These are phyloP conservation scores for Ancistrus triradiatus DNA, from an alignment of 2,113 vertebrate species.

Conservation along the genomic window DNA sequence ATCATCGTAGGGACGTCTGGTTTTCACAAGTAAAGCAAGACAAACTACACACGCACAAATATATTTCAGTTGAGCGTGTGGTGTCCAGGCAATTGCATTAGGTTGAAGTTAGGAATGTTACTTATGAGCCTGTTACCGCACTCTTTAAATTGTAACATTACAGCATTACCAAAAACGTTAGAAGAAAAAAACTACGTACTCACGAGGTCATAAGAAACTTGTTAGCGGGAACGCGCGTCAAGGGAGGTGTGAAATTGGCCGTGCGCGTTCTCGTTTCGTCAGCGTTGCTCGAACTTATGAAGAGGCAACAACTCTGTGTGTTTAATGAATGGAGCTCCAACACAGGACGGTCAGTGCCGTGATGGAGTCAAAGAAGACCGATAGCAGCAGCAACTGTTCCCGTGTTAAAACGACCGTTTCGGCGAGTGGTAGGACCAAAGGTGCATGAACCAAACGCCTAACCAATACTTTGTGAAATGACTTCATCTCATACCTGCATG, in stretches of 20 bases:
- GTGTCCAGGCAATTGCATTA: too few species aligned
- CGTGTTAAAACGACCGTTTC: slow-evolving; percentile 78
- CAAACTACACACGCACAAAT: too few species aligned
- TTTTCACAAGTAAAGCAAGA: too few species aligned
- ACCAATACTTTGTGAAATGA: neutral
- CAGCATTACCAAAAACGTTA: too few species aligned
- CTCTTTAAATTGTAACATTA: too few species aligned
- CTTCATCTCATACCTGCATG: slow-evolving; percentile 5
- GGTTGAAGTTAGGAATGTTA: too few species aligned
- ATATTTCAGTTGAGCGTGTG: too few species aligned
- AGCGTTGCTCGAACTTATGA: too few species aligned
- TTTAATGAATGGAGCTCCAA: neutral
- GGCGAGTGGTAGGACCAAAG: slow-evolving; percentile 79
- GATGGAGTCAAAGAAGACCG: slow-evolving; percentile 76
- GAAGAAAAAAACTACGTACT: neutral
- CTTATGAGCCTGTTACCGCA: too few species aligned
- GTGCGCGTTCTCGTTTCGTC: neutral
- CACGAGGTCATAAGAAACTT: neutral
- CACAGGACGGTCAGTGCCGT: neutral
- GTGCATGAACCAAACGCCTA: slow-evolving; percentile 26
- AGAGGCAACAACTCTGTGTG: neutral
- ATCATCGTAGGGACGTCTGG: too few species aligned
- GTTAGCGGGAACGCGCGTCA: neutral
- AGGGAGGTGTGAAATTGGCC: neutral
- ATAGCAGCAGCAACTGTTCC: slow-evolving; percentile 71